Conservation (phyloP, 2,113 vertebrate species). For the Prionailurus bengalensis region DNA sequence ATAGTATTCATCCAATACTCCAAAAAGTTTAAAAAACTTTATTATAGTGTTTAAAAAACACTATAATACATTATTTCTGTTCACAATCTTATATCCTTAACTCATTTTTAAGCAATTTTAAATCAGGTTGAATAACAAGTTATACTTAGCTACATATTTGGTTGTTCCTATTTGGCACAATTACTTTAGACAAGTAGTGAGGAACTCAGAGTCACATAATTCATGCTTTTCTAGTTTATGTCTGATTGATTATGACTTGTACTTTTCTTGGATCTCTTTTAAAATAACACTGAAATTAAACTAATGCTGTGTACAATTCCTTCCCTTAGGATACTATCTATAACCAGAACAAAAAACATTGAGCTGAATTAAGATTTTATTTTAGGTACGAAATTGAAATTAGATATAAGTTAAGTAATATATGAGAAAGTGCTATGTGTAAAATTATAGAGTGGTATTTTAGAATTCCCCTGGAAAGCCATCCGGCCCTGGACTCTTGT, state of each 20-base stretch:
- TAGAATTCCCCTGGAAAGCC: not conserved
- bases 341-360: not conserved
- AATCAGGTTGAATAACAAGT: not conserved
- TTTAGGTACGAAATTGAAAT: not conserved
- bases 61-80: not conserved
- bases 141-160: not conserved
- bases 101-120: not conserved
- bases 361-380: not conserved
- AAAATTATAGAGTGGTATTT: not conserved
- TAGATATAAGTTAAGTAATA: not conserved
- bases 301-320: not conserved
- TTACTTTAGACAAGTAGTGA: not conserved
- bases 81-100: not conserved
- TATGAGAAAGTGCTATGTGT: not conserved
- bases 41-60: too few relatives aligned
- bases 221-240: not conserved
- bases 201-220: not conserved
- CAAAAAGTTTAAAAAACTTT: not conserved
- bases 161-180: not conserved
- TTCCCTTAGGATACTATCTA: not conserved
- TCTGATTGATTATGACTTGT: not conserved
- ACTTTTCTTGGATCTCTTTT: not conserved
- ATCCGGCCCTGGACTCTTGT: too few relatives aligned
- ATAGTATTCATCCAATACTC: not conserved
- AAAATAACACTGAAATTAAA: conserved; percentile 24